Evolutionary conservation across 2,888 invertebrate genomes (phyloP).

Genomic region (Gastrophysa polygoni): DNA sequence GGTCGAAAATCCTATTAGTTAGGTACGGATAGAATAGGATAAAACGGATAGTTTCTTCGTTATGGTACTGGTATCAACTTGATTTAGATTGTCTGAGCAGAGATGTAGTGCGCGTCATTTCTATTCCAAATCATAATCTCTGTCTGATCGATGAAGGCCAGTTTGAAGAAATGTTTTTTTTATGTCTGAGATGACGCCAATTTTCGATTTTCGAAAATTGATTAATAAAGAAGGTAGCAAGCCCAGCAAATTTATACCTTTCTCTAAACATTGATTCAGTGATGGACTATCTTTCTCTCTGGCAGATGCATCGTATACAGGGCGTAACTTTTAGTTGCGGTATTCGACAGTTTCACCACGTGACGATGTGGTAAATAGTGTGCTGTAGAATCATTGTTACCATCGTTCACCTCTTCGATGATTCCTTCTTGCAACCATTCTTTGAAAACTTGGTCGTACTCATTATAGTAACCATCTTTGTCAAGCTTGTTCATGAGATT

Average conservation of each 20-base stretch:
- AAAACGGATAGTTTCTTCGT: no score
- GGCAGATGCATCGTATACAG: slow-evolving; percentile 17
- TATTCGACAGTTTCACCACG: slow-evolving; percentile 7
- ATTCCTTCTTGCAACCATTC: slow-evolving; percentile 15
- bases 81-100: no score
- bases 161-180: no score
- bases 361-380: slow-evolving; percentile 33
- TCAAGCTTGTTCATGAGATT: slow-evolving; percentile 15
- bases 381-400: background rate
- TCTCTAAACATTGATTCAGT: slow-evolving; percentile 24
- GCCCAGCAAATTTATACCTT: slow-evolving; percentile 21
- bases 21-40: no score
- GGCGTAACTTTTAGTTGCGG: slow-evolving; percentile 22
- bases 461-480: slow-evolving; percentile 8
- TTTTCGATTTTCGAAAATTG: no score
- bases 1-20: no score
- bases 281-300: slow-evolving; percentile 31
- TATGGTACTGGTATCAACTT: no score
- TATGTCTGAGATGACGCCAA: no score
- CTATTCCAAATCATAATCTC: no score
- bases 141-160: no score
- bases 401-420: slow-evolving; percentile 26
- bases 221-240: no score
- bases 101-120: no score
- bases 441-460: slow-evolving; percentile 23